Percentiles rank a stretch among this genome's conserved stretches.
phyloP scores from a whole-genome alignment of 2,797 vertebrate species.

The Falco cherrug region DNA sequence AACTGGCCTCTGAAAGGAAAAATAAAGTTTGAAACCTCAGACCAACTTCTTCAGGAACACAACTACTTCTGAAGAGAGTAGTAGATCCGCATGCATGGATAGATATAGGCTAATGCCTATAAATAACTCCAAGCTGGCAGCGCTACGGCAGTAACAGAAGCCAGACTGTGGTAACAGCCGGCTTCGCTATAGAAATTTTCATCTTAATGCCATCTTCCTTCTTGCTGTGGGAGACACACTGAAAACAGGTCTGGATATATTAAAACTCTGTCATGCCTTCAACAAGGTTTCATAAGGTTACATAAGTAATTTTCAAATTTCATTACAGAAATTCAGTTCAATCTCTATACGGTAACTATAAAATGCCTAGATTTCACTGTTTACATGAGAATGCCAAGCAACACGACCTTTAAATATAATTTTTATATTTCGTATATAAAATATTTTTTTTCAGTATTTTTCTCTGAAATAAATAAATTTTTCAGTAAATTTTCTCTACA shows the following conservation, averaged over 20 bases:
- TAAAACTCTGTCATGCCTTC: background rate
- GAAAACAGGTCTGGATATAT: conserved; percentile 32
- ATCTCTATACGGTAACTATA: background rate
- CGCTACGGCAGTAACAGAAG: background rate
- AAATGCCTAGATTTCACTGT: background rate
- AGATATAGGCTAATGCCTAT: conserved; percentile 24
- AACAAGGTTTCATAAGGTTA: conserved; percentile 6
- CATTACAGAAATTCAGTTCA: background rate
- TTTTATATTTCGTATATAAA: background rate
- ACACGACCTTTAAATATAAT: background rate
- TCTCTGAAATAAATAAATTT: too few species aligned
- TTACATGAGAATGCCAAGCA: background rate
- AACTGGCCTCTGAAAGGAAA: conserved; percentile 16
- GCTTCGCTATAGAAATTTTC: conserved; percentile 42
- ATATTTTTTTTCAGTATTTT: too few species aligned
- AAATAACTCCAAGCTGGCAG: conserved; percentile 41
- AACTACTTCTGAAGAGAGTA: conserved; percentile 41
- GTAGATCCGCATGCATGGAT: background rate
- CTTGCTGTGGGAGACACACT: background rate
- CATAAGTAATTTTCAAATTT: background rate
- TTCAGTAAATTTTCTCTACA: background rate
- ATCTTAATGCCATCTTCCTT: conserved; percentile 42
- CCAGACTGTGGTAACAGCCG: conserved; percentile 23
- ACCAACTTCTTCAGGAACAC: conserved; percentile 10
- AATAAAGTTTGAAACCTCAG: background rate